phyloP scores from a whole-genome alignment of 2,113 vertebrate genomes.

The Glareola pratincola region DNA sequence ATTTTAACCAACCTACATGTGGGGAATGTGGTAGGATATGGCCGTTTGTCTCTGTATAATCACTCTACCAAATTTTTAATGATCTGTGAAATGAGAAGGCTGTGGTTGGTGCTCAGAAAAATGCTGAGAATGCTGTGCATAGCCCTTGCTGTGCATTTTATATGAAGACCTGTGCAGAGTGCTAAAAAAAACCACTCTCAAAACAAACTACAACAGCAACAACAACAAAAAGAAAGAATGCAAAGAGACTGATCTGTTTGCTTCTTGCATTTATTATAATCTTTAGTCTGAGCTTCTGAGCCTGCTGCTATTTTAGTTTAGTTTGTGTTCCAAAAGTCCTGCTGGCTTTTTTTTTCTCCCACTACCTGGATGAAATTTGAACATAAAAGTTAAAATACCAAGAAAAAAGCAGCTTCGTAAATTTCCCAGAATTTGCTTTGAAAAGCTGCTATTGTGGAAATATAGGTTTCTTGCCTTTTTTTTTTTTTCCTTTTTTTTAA shows the following conservation, averaged over 20 bases:
- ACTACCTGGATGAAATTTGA: slow-evolving; percentile 46
- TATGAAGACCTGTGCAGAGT: background rate
- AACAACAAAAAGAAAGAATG: background rate
- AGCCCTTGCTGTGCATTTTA: background rate
- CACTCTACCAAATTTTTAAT: background rate
- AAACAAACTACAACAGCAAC: background rate
- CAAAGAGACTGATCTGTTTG: background rate
- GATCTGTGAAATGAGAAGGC: slow-evolving; percentile 1
- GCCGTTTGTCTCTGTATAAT: background rate
- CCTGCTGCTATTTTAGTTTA: slow-evolving; percentile 13
- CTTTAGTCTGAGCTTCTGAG: background rate
- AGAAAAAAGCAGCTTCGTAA: slow-evolving; percentile 10
- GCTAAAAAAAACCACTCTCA: background rate
- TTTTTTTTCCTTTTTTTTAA: background rate
- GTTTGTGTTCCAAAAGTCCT: slow-evolving; percentile 9
- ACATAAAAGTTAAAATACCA: slow-evolving; percentile 36
- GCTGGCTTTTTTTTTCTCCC: background rate
- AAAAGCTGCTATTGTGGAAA: background rate
- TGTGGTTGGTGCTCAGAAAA: background rate
- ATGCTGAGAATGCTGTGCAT: background rate
- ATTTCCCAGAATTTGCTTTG: slow-evolving; percentile 37
- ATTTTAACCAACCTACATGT: background rate
- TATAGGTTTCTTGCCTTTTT: background rate
- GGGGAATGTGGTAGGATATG: background rate
- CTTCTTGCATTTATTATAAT: background rate